A percentile compares a stretch with the other conserved stretches of the same genome.
phyloP scores from a whole-genome alignment of 1,140 invertebrate species.

The Dolichoris vasculosae region DNA sequence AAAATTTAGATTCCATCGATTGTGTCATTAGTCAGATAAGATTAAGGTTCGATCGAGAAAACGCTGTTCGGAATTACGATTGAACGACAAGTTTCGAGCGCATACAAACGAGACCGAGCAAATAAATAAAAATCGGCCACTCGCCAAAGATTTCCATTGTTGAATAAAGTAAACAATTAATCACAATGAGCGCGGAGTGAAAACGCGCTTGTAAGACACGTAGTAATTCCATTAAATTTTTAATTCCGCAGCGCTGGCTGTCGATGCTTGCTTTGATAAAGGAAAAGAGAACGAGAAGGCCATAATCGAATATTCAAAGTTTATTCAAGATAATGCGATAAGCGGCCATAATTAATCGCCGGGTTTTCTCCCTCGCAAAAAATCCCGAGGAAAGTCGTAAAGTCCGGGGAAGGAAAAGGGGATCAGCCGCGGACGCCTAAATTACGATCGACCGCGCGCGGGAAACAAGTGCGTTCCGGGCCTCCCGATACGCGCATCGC shows the following conservation, averaged over 20 bases:
- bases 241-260: neutral
- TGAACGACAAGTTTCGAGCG: neutral
- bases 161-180: conserved; percentile 28
- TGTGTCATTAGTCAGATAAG: neutral
- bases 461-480: neutral
- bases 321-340: conserved; percentile 28
- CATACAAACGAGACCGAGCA: neutral
- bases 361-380: conserved; percentile 1
- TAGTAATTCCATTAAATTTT: conserved; percentile 19
- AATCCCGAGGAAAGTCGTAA: conserved; percentile 21
- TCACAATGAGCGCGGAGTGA: conserved; percentile 22
- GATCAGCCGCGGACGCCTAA: conserved; percentile 16
- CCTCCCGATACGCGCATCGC: neutral
- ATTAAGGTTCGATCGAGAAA: neutral
- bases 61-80: neutral
- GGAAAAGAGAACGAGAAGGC: conserved; percentile 18
- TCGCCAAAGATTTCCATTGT: neutral
- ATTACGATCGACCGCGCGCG: conserved; percentile 8
- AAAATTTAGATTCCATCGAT: conserved; percentile 6
- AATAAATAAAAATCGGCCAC: neutral
- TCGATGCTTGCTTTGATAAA: conserved; percentile 14
- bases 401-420: neutral
- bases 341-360: conserved; percentile 22
- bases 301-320: conserved; percentile 35
- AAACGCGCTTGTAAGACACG: conserved; percentile 23